Evolutionary conservation across 2,113 vertebrate genomes (phyloP).

Genomic region (Oncorhynchus kisutch): DNA sequence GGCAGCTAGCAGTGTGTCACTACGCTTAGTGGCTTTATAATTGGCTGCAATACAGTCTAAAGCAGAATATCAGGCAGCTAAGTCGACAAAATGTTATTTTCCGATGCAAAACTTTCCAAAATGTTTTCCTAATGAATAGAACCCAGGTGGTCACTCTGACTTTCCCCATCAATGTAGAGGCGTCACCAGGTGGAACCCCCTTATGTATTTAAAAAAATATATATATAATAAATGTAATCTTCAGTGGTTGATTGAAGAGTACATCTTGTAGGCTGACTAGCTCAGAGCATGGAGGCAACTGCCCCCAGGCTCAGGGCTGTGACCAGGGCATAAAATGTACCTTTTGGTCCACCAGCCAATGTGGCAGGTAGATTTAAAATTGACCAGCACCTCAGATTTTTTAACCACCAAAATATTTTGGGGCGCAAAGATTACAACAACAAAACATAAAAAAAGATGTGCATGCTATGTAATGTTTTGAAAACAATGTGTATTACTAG

Average conservation of each 20-base stretch:
- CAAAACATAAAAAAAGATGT: no score
- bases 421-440: no score
- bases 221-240: not conserved
- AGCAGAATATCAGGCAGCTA: conserved; percentile 18
- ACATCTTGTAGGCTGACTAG: not conserved
- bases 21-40: conserved; percentile 3
- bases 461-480: no score
- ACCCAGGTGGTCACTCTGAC: conserved; percentile 17
- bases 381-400: no score
- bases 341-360: no score
- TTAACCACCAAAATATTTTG: no score
- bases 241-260: not conserved
- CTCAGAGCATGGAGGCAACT: conserved; percentile 6
- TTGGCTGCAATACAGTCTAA: not conserved
- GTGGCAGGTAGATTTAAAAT: no score
- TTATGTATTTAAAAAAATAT: no score
- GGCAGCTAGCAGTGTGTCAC: not conserved
- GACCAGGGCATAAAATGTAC: no score
- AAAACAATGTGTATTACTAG: no score
- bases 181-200: no score
- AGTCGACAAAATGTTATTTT: not conserved
- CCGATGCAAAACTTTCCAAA: conserved; percentile 11
- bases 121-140: conserved; percentile 18
- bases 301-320: not conserved
- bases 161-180: conserved; percentile 7